phyloP scores from a whole-genome alignment of 1,140 invertebrate genomes.

The Eueides isabella region DNA sequence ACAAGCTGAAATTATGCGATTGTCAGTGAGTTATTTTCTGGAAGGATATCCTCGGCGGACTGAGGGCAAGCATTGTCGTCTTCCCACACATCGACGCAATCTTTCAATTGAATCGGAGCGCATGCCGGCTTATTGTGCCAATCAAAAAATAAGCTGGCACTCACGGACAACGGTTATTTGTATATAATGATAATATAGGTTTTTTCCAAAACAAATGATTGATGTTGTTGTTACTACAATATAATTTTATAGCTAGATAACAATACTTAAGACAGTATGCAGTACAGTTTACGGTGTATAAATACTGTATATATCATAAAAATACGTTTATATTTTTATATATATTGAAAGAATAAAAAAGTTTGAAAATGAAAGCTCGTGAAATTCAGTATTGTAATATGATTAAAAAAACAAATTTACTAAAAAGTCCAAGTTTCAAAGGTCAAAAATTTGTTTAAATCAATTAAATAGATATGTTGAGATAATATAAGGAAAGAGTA shows the following conservation, averaged over 20 bases:
- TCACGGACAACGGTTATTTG: conserved; percentile 40
- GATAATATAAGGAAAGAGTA: background rate
- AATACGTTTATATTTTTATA: no score
- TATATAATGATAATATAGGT: conserved; percentile 30
- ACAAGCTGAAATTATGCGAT: conserved; percentile 27
- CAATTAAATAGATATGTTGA: no score
- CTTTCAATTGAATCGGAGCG: conserved; percentile 75
- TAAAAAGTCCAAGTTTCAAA: no score
- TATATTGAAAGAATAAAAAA: background rate
- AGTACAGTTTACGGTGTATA: no score
- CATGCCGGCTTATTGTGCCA: conserved; percentile 71
- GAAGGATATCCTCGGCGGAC: conserved; percentile 75
- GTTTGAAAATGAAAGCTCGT: no score
- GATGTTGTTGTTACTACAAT: background rate
- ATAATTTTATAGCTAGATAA: background rate
- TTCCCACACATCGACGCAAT: conserved; percentile 74
- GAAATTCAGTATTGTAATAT: no score
- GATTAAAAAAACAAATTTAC: no score
- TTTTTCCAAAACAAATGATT: conserved; percentile 19
- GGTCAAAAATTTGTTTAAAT: no score
- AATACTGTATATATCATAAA: no score
- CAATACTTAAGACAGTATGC: no score
- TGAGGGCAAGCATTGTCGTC: conserved; percentile 73
- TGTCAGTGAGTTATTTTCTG: conserved; percentile 70
- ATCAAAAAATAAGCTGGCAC: conserved; percentile 76